phyloP scores from a whole-genome alignment of 1,140 invertebrate genomes.

The Heliconius melpomene region DNA sequence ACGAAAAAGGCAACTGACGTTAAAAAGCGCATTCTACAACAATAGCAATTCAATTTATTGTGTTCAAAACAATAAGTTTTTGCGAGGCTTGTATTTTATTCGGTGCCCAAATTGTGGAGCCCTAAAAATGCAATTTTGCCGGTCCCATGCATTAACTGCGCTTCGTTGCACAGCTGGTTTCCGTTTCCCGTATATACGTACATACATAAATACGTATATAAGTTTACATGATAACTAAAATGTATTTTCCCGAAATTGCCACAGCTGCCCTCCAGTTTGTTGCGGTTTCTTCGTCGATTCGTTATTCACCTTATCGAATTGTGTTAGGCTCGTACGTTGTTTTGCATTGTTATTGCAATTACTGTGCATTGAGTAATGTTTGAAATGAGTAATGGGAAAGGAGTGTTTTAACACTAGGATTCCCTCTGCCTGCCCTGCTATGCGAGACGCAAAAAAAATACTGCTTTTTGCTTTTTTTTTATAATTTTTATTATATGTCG shows the following conservation, averaged over 20 bases:
- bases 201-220: slow-evolving; percentile 7
- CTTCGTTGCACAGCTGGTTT: slow-evolving; percentile 73
- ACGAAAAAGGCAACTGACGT: slow-evolving; percentile 8
- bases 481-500: neutral
- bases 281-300: slow-evolving; percentile 55
- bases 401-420: too few species aligned
- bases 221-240: slow-evolving; percentile 46
- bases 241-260: slow-evolving; percentile 74
- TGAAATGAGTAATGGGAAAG: neutral
- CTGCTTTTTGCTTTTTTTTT: neutral
- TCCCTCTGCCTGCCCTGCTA: too few species aligned
- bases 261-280: slow-evolving; percentile 65
- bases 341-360: slow-evolving; percentile 34
- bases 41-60: slow-evolving; percentile 16
- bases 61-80: slow-evolving; percentile 32
- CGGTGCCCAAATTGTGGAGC: slow-evolving; percentile 62
- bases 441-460: too few species aligned
- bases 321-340: slow-evolving; percentile 25
- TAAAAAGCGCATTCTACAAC: slow-evolving; percentile 1
- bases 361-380: slow-evolving; percentile 4
- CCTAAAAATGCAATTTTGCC: slow-evolving; percentile 78
- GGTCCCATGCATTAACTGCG: slow-evolving; percentile 69
- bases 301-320: slow-evolving; percentile 21
- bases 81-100: slow-evolving; percentile 36
- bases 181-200: slow-evolving; percentile 67